Percentiles rank a stretch among this genome's conserved stretches.
phyloP scores from a whole-genome alignment of 37 sponge, comb jelly and placozoan genomes.

The Aphrocallistes beatrix region DNA sequence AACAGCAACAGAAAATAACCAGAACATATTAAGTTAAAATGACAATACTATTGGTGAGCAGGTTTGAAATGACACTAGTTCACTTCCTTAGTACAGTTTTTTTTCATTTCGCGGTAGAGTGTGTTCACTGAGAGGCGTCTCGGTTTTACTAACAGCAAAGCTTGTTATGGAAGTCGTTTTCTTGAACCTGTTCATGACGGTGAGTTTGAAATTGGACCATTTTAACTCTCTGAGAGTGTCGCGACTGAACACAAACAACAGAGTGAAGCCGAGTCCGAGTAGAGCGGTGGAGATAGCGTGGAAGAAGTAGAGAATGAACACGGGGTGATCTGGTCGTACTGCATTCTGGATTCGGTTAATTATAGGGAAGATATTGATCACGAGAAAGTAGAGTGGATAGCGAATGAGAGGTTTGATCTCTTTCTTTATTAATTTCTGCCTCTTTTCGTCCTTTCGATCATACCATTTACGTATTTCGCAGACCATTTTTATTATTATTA shows the following conservation, averaged over 20 bases:
- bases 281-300: conserved; percentile 1
- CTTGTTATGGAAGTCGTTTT: no score
- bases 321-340: background rate
- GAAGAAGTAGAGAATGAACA: background rate
- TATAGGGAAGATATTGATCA: background rate
- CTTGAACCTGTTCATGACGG: background rate
- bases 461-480: background rate
- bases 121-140: no score
- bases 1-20: no score
- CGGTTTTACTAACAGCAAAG: no score
- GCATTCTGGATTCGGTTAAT: background rate
- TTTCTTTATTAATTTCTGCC: background rate
- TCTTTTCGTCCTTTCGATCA: background rate
- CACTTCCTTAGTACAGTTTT: no score
- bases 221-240: background rate
- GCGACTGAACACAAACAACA: background rate
- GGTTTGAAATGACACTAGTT: no score
- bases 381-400: background rate
- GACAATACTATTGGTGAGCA: no score
- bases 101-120: no score
- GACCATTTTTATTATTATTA: background rate
- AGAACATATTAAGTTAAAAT: no score
- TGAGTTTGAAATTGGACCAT: background rate
- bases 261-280: background rate
- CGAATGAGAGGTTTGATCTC: background rate